phyloP scores from a whole-genome alignment of 2,888 invertebrate genomes.

The Ormia ochracea region DNA sequence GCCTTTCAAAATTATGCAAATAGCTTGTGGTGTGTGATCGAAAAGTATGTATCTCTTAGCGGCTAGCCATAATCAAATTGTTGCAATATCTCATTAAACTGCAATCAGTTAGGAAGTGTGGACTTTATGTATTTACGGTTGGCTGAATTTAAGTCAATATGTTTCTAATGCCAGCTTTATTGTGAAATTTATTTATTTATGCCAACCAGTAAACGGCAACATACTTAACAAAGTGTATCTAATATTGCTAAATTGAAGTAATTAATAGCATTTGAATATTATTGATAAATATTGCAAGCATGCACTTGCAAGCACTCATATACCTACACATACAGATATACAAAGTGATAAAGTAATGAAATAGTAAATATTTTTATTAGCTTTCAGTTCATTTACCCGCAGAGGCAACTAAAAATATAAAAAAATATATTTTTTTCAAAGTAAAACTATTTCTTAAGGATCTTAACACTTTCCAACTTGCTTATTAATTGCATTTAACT shows the following conservation, averaged over 20 bases:
- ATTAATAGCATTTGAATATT: slow-evolving; percentile 21
- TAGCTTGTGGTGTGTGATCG: too few relatives aligned
- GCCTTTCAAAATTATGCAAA: too few relatives aligned
- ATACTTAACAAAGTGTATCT: slow-evolving; percentile 18
- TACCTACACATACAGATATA: neutral
- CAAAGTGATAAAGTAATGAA: neutral
- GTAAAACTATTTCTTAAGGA: neutral
- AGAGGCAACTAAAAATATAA: neutral
- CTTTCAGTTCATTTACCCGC: neutral
- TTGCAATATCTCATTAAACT: neutral
- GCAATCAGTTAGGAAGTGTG: too few relatives aligned
- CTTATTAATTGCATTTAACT: neutral
- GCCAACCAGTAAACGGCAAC: neutral
- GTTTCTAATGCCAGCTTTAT: neutral
- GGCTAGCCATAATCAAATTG: too few relatives aligned
- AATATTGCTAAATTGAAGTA: slow-evolving; percentile 38
- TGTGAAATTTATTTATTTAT: neutral
- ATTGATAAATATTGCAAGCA: neutral
- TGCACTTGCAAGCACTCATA: too few relatives aligned
- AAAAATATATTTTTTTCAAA: neutral
- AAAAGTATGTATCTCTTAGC: too few relatives aligned
- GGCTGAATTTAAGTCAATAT: slow-evolving; percentile 19
- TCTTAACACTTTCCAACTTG: neutral
- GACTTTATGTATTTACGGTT: slow-evolving; percentile 17
- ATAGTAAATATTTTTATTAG: neutral